A percentile compares a stretch with the other conserved stretches of the same genome.
phyloP scores from a whole-genome alignment of 64 coral and sea anemone species.

The Astreopora myriophthalma region DNA sequence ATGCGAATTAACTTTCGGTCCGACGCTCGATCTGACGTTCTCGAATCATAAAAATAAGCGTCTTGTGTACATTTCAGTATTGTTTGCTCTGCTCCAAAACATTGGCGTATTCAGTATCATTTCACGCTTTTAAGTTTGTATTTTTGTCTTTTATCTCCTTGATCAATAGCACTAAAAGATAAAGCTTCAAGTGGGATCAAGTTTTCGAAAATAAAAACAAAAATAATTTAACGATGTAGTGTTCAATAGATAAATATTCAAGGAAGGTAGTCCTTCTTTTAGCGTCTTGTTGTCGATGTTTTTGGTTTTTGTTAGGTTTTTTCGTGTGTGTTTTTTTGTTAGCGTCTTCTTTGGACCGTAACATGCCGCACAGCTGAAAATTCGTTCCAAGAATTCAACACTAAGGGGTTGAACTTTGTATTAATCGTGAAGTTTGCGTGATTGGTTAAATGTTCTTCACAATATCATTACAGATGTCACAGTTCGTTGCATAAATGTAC shows the following conservation, averaged over 20 bases:
- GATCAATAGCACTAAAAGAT: background rate
- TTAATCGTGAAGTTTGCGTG: background rate
- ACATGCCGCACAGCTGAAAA: background rate
- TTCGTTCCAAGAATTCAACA: background rate
- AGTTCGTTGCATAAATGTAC: no score
- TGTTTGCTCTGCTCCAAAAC: constrained; percentile 69
- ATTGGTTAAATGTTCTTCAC: background rate
- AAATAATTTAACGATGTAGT: background rate
- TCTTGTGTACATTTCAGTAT: constrained; percentile 75
- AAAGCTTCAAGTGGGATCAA: background rate
- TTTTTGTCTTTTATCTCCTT: background rate
- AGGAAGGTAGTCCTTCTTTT: background rate
- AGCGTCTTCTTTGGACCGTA: background rate
- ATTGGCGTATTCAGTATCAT: background rate
- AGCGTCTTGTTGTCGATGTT: constrained; percentile 11
- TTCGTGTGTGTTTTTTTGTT: background rate
- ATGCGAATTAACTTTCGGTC: background rate
- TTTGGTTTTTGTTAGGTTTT: no score
- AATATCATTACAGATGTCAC: background rate
- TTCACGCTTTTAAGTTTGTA: background rate
- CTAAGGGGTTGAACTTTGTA: background rate
- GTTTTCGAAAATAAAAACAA: background rate
- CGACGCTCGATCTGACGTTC: background rate
- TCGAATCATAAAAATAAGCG: background rate
- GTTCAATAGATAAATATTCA: background rate